Evolutionary conservation across 35 echinoderm and acorn worm species (phyloP).

Genomic region (Heliocidaris erythrogramma): DNA sequence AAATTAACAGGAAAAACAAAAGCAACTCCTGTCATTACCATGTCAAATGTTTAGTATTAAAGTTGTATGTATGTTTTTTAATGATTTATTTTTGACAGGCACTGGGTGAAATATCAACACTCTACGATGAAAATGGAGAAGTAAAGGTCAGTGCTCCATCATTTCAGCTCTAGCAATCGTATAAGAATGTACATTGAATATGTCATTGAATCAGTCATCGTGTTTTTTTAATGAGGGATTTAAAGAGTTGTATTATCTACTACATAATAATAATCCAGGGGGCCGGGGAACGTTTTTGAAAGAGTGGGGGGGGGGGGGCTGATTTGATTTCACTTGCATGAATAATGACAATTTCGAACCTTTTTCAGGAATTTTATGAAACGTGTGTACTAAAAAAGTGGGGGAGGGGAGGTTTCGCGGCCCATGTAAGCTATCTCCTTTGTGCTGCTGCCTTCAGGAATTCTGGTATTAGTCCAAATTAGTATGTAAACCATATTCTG

Average conservation of each 20-base stretch:
- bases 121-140: slow-evolving; percentile 18
- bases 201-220: neutral
- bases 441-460: neutral
- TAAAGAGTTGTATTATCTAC: neutral
- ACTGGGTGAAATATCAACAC: slow-evolving; percentile 32
- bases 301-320: no score
- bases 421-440: neutral
- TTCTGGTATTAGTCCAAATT: neutral
- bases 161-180: no score
- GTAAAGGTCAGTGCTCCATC: neutral
- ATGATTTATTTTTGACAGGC: neutral
- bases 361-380: no score
- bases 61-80: no score
- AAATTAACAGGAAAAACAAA: no score
- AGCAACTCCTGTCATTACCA: neutral
- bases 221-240: neutral
- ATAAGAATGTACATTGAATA: neutral
- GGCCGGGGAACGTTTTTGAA: no score
- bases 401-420: no score
- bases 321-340: no score
- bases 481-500: neutral
- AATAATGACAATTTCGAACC: no score
- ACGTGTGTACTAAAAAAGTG: no score
- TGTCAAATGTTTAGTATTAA: no score
- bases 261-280: no score